Evolutionary conservation across 1,140 invertebrate species (phyloP).

Genomic region (Ylistrum balloti): DNA sequence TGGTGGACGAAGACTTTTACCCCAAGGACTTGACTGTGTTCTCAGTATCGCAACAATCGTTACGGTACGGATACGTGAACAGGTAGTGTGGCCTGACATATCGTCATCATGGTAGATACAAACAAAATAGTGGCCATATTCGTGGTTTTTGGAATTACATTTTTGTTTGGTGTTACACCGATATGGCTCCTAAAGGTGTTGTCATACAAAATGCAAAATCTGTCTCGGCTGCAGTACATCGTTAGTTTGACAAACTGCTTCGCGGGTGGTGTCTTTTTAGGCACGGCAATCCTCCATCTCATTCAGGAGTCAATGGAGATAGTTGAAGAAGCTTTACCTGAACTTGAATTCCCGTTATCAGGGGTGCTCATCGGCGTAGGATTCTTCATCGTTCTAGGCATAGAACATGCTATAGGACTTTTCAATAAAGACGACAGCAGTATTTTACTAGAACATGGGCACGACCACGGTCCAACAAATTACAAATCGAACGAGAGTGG

Average conservation of each 20-base stretch:
- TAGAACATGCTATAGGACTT: conserved; percentile 84
- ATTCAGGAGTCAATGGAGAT: conserved; percentile 83
- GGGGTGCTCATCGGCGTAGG: conserved; percentile 82
- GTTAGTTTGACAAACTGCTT: conserved; percentile 80
- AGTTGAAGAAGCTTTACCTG: background rate
- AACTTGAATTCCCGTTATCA: conserved; percentile 63
- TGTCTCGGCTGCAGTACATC: conserved; percentile 41
- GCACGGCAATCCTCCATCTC: conserved; percentile 84
- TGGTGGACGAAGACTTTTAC: background rate
- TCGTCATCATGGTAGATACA: background rate
- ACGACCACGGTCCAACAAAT: background rate
- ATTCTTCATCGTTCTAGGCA: conserved; percentile 84
- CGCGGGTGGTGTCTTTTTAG: conserved; percentile 85
- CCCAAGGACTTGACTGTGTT: background rate
- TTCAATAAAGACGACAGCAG: conserved; percentile 54
- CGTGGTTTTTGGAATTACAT: conserved; percentile 58
- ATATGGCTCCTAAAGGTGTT: conserved; percentile 55
- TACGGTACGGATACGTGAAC: background rate
- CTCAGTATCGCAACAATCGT: background rate
- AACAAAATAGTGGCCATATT: conserved; percentile 59
- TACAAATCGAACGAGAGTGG: too few relatives aligned
- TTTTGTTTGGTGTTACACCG: conserved; percentile 59
- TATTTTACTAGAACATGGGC: background rate
- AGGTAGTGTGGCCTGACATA: background rate
- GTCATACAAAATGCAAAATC: background rate